These are phyloP conservation scores for Alosa sapidissima DNA, from an alignment of 2,797 vertebrate species.

Conservation along the genomic window DNA sequence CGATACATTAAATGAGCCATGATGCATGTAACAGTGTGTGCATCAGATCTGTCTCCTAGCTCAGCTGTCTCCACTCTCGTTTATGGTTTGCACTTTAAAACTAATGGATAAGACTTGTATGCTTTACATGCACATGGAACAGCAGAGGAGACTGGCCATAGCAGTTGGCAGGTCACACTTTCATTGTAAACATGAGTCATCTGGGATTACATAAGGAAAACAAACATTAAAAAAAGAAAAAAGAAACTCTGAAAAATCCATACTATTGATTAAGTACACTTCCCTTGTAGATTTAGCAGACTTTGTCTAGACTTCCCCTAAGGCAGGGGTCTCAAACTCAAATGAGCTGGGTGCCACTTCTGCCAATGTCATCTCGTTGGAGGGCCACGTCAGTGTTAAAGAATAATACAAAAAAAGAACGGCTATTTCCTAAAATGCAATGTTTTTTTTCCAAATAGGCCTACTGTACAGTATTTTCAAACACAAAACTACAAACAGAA, in stretches of 20 bases:
- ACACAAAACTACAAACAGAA: too few species aligned
- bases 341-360: too few species aligned
- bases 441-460: too few species aligned
- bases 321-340: background rate
- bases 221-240: background rate
- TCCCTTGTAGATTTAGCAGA: background rate
- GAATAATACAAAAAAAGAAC: too few species aligned
- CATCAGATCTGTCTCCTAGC: background rate
- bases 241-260: conserved; percentile 28
- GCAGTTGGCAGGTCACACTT: conserved; percentile 26
- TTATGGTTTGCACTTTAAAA: background rate
- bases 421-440: too few species aligned
- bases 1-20: background rate
- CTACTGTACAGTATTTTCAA: too few species aligned
- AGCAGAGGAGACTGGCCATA: background rate
- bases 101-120: background rate
- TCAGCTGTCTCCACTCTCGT: background rate
- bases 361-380: too few species aligned
- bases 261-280: conserved; percentile 33
- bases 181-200: conserved; percentile 25
- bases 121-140: background rate
- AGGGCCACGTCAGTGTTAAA: too few species aligned
- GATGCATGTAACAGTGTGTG: background rate
- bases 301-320: conserved; percentile 4
- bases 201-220: conserved; percentile 23